phyloP scores from a whole-genome alignment of 2,888 invertebrate species.

The Bruchidius siliquastri region DNA sequence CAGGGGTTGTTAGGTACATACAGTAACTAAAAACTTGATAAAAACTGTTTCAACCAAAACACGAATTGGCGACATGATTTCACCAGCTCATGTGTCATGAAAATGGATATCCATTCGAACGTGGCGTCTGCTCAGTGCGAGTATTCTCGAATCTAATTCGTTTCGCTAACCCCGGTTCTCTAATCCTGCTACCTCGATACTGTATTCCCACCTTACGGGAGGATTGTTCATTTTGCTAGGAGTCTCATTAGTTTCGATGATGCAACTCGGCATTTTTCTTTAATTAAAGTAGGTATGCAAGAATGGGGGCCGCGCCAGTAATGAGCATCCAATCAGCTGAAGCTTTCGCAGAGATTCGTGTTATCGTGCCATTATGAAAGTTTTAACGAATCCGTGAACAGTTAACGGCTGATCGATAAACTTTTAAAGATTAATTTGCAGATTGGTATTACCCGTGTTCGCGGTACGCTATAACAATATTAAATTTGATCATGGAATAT shows the following conservation, averaged over 20 bases:
- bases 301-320: not conserved
- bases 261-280: not conserved
- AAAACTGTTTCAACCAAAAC: too few relatives aligned
- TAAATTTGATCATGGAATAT: not conserved
- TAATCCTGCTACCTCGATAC: not conserved
- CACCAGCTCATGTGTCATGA: too few relatives aligned
- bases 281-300: not conserved
- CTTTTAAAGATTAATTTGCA: not conserved
- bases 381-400: not conserved
- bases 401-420: not conserved
- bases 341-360: not conserved
- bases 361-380: not conserved
- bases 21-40: too few relatives aligned
- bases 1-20: too few relatives aligned
- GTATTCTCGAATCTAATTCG: too few relatives aligned
- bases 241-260: not conserved
- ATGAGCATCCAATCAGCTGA: not conserved
- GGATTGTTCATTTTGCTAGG: not conserved
- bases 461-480: not conserved
- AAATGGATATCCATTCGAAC: too few relatives aligned
- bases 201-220: not conserved
- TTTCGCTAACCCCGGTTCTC: too few relatives aligned
- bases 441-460: not conserved
- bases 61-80: too few relatives aligned
- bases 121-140: too few relatives aligned